Evolutionary conservation across 2,888 invertebrate species (phyloP), one percentile per base, ranked within the genome.

Genomic region (Stenoptilia bipunctidactyla): DNA sequence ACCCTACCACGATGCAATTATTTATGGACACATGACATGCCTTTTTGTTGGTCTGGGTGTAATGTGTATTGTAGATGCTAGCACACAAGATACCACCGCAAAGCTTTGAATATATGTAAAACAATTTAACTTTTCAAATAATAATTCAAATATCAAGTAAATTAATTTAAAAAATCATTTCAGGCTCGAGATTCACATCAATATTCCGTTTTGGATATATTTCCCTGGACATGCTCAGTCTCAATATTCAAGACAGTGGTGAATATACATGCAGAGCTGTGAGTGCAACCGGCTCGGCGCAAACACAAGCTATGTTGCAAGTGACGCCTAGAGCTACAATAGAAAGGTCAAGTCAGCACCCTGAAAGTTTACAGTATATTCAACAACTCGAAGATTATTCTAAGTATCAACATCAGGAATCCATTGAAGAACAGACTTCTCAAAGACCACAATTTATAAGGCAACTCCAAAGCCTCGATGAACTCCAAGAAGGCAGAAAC

Each of bases 151-250:
- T n/a, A n/a, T n/a, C n/a, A n/a, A n/a, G n/a, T n/a, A n/a, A n/a
- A n/a, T n/a, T n/a, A n/a, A n/a, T n/a, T n/a, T n/a, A n/a, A n/a
- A 20, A 20, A 20, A 20, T 20, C 3, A 35, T 34, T n/a, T 30
- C 56, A 97, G 98, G 97, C 85, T 97, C 97, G 51, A 90, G 98
- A 65, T 94, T 94, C 67, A 96, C 96, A 61, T 93, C 95, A 49
- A 91, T 96, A 63, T 96, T 97, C 85, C 94, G 97, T 69, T 98
- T 99, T 83, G 98, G 99, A 56, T 98, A 96, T 69, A 97, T 98
- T 59, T 94, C 97, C 52, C 87, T 97, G 55, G 96, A 97, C 68
- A 87, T 97, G 65, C 88, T 97, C 55, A 93, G 93, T 79, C 88
- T 96, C 43, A 90, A 92, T 51, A 82, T 89, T 48, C 90, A 92